Evolutionary conservation across 2,888 invertebrate species (phyloP), one percentile per base, ranked within the genome.

Genomic region (Saturnia pavonia): DNA sequence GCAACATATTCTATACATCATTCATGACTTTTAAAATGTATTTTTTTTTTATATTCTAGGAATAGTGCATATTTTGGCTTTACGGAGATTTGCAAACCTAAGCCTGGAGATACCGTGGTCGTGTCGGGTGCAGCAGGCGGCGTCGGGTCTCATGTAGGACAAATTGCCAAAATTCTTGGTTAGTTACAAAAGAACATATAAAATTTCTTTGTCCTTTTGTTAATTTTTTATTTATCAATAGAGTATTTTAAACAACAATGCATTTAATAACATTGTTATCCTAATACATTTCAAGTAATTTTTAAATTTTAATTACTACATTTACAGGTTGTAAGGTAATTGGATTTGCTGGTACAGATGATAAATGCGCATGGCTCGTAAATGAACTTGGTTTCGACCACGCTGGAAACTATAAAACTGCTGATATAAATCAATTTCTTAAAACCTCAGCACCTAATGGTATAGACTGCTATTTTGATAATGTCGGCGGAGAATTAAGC

Each of bases 391-490:
- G 95, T 8, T 97, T 96, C 80, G 96, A 97, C 82, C 85, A 90
- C 74, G 96, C 95, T 19, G 96, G 95, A 74, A 97, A 97, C 88
- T 97, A 97, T 87, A 97, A 97, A 87, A 95, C 94, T 1, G 91
- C 87, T 11, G 84, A 95, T 79, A 77, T 96, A 66, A 83, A 85
- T 0, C 81, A 91, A 67, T 95, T 94, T 65, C 87, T 97, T 19
- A 94, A 94, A 74, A 89, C 95, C 84, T 91, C 88, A 70, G 96
- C 96, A 16, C 96, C 96, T 0, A 89, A 96, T n/a, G 96, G 96
- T 2, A 88, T 97, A 0, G 96, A 97, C 82, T 96, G 96, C 80
- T 97, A 96, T 80, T 97, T 97, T 82, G 97, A 97, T 83, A 97
- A 97, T 85, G 97, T 96, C 34, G 96, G 96, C 8, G 96, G 96